These are phyloP conservation scores for Coracopsis vasa DNA, from an alignment of 2,113 vertebrate species.

Conservation along the genomic window DNA sequence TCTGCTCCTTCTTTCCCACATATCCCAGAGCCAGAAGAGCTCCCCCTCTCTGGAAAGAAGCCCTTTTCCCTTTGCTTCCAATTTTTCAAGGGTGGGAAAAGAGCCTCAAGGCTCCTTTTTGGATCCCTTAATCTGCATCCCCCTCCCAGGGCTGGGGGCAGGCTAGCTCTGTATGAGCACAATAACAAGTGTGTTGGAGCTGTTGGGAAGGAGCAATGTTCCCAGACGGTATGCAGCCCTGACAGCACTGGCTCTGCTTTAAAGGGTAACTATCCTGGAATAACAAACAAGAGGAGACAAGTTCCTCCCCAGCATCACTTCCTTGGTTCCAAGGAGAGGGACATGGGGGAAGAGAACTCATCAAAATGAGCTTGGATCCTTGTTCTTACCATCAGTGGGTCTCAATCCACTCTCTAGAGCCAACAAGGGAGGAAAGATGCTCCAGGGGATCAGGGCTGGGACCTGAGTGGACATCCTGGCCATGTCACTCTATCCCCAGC, in stretches of 20 bases:
- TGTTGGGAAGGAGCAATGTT: not conserved
- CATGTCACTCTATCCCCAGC: not conserved
- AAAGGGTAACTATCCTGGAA: conserved; percentile 55
- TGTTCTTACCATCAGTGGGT: not conserved
- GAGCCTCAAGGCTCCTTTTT: not conserved
- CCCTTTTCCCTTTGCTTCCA: not conserved
- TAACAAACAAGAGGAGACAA: conserved; percentile 51
- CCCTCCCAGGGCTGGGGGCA: not conserved
- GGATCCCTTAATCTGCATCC: not conserved
- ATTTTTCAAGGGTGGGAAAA: not conserved
- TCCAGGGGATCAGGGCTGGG: not conserved
- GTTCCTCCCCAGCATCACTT: conserved; percentile 39
- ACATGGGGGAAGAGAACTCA: not conserved
- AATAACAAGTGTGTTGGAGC: not conserved
- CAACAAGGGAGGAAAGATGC: not conserved
- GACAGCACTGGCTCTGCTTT: conserved; percentile 49
- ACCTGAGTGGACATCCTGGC: not conserved
- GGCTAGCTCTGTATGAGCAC: not conserved
- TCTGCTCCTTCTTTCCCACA: not conserved
- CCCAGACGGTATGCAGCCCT: conserved; percentile 11
- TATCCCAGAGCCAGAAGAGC: not conserved
- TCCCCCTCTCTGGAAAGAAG: fast-evolving
- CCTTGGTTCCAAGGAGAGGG: not conserved
- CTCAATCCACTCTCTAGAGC: not conserved
- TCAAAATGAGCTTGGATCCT: not conserved